Evolutionary conservation across 2,888 invertebrate genomes (phyloP).

Genomic region (Lepidochrysops patricia): DNA sequence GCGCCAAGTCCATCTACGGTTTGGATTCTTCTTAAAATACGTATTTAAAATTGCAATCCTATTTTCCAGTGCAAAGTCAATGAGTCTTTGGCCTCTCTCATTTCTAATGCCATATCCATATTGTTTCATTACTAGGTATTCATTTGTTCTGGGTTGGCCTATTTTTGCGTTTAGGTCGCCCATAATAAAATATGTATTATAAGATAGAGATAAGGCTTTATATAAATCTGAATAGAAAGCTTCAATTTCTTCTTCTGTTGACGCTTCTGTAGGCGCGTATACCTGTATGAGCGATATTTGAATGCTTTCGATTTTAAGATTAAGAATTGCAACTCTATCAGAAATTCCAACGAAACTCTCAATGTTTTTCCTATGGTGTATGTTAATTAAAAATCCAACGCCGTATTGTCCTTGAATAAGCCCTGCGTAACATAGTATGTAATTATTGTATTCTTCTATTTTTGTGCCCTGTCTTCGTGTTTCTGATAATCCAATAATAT

Average conservation of each 20-base stretch:
- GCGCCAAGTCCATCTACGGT: neutral
- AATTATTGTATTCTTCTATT: conserved; percentile 19
- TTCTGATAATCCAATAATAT: conserved; percentile 20
- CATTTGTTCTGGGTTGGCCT: conserved; percentile 14
- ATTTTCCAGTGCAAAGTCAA: conserved; percentile 12
- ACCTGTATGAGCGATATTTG: neutral
- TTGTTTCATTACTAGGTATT: conserved; percentile 12
- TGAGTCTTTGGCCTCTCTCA: conserved; percentile 18
- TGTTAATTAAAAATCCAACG: neutral
- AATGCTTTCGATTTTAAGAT: neutral
- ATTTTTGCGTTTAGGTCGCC: conserved; percentile 15
- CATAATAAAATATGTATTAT: neutral
- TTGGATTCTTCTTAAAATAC: neutral
- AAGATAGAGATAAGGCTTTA: too few relatives aligned
- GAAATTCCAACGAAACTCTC: neutral
- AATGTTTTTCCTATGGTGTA: neutral
- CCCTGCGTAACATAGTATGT: conserved; percentile 16
- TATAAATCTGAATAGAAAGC: too few relatives aligned
- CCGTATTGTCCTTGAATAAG: conserved; percentile 10
- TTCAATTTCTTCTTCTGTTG: neutral
- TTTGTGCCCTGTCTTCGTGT: conserved; percentile 11
- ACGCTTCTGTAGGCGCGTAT: neutral
- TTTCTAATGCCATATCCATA: conserved; percentile 17
- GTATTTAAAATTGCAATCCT: neutral
- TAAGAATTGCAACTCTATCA: neutral